Evolutionary conservation across 2,113 vertebrate species (phyloP), one percentile per base, ranked within the genome.

Genomic region (Ceyx margarethae): DNA sequence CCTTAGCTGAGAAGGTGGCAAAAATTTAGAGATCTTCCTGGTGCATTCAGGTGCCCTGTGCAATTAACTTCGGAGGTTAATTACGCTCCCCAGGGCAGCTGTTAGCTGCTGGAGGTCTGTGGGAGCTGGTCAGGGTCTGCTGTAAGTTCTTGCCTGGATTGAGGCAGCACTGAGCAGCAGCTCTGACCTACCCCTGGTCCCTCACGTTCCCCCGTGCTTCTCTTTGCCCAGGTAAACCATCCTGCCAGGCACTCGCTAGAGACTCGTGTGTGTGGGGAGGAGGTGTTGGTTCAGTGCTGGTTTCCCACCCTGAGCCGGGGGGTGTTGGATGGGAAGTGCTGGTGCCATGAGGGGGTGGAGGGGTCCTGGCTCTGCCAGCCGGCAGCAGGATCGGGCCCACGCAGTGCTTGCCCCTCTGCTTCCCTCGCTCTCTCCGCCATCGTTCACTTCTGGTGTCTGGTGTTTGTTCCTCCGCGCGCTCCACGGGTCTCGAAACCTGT

Each of bases 371-470:
- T 0, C 58, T 69, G 69, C 1, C 2, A 43, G 81, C 62, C 56
- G 42, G 10, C 1, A 4, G 61, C 46, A 64, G 87, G 57, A 28
- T 53, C 5, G 3, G 85, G 29, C 81, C 72, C 58, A 22, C 10
- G 2, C 15, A 25, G 6, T 1, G 2, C 68, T 86, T 13, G 13
- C 56, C 35, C 31, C 82, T 82, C 76, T 29, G 73, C 83, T 66
- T 77, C 73, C 54, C 40, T 13, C 1, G 0, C 0, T 2, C 54
- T 73, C n/a, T 56, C 18, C 58, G 3, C 0, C 0, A 2, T 68
- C 20, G 22, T 43, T 66, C 37, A 48, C 71, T 82, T 69, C 58
- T 84, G 26, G 9, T 77, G 64, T 54, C 56, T 58, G 80, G 50
- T 1, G 26, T 80, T 67, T 37, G 74, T 62, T 86, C 61, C 76